phyloP scores from a whole-genome alignment of 1,140 invertebrate species.

The Zaprionus tsacasi region DNA sequence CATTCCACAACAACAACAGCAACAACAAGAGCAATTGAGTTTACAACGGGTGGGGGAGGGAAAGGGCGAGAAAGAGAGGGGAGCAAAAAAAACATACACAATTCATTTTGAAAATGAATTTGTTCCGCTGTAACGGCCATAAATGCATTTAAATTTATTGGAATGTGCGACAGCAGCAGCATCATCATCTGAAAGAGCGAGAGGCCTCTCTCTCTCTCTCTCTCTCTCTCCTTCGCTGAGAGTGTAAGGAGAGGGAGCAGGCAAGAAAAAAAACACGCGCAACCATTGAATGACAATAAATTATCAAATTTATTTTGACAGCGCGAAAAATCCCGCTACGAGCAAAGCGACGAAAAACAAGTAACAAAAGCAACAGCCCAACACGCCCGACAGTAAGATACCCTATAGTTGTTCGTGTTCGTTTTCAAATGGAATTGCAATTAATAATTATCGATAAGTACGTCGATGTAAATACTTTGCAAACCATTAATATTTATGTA shows the following conservation, averaged over 20 bases:
- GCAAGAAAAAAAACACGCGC: constrained; percentile 46
- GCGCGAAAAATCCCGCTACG: constrained; percentile 71
- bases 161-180: constrained; percentile 57
- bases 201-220: constrained; percentile 2
- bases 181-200: constrained; percentile 19
- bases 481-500: too few relatives aligned
- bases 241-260: constrained; percentile 34
- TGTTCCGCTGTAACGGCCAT: constrained; percentile 81
- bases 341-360: constrained; percentile 43
- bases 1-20: constrained; percentile 47
- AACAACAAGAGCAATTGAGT: constrained; percentile 37
- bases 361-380: too few relatives aligned
- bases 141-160: constrained; percentile 83
- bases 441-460: too few relatives aligned
- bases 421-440: too few relatives aligned
- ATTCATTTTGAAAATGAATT: constrained; percentile 81
- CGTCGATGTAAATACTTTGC: too few relatives aligned
- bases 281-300: constrained; percentile 82
- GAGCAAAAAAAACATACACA: constrained; percentile 59
- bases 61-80: background rate
- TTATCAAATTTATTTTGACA: constrained; percentile 84
- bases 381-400: too few relatives aligned
- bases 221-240: background rate
- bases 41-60: constrained; percentile 5
- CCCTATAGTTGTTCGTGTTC: too few relatives aligned